phyloP scores from a whole-genome alignment of 2,797 vertebrate species.

The Enteromius radiatus region DNA sequence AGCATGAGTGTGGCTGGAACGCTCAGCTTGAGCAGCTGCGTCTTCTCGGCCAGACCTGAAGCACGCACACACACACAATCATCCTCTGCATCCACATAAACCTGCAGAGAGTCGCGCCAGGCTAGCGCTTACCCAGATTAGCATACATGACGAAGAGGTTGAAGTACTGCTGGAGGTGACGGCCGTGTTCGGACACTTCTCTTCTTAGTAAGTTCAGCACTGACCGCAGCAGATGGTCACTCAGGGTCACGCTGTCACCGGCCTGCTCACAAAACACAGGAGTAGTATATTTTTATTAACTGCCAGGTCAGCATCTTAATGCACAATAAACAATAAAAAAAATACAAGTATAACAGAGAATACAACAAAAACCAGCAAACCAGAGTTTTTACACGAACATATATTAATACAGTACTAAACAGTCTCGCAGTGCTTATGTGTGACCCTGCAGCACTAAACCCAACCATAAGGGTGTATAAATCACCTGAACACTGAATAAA shows the following conservation, averaged over 20 bases:
- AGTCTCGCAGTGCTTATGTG: background rate
- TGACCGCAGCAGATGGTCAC: slow-evolving; percentile 94
- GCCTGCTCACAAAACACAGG: slow-evolving; percentile 72
- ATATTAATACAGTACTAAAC: too few relatives aligned
- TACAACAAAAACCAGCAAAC: too few relatives aligned
- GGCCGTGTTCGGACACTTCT: slow-evolving; percentile 97
- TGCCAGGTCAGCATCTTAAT: too few relatives aligned
- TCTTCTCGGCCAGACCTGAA: slow-evolving; percentile 94
- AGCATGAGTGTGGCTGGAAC: slow-evolving; percentile 98
- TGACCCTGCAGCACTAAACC: too few relatives aligned
- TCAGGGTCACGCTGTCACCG: slow-evolving; percentile 95
- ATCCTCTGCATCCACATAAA: background rate
- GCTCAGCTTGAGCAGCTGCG: slow-evolving; percentile 93
- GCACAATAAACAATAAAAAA: too few relatives aligned
- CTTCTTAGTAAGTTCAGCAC: slow-evolving; percentile 95
- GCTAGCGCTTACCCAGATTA: slow-evolving; percentile 89
- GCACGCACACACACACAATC: background rate
- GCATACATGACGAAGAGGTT: slow-evolving; percentile 99
- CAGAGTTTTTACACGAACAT: too few relatives aligned
- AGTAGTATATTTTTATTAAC: too few relatives aligned
- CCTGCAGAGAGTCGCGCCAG: background rate
- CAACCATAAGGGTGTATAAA: too few relatives aligned
- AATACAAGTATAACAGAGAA: too few relatives aligned
- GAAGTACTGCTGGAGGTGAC: slow-evolving; percentile 99
- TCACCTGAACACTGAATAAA: too few relatives aligned